phyloP scores from a whole-genome alignment of 2,797 vertebrate species.

The Notolepis coatsorum region DNA sequence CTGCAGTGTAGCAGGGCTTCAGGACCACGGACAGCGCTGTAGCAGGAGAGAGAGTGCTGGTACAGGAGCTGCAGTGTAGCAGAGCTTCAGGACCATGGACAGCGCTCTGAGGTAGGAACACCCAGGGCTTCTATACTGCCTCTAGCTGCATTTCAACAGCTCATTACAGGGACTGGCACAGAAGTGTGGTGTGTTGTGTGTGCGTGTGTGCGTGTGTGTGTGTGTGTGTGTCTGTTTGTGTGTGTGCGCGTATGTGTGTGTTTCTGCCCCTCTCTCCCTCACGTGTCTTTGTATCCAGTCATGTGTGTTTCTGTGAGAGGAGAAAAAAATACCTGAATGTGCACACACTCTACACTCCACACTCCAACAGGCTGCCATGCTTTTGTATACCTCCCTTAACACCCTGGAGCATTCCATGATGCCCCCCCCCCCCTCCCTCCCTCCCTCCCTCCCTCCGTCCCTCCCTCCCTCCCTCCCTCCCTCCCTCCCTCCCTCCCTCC shows the following conservation, averaged over 20 bases:
- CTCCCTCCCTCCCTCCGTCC: too few relatives aligned
- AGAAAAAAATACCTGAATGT: neutral
- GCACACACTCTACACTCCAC: too few relatives aligned
- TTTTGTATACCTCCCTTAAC: neutral
- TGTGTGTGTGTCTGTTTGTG: neutral
- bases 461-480: too few relatives aligned
- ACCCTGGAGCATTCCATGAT: neutral
- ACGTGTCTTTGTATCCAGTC: neutral
- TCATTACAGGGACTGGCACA: slow-evolving; percentile 28
- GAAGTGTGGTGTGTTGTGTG: slow-evolving; percentile 2
- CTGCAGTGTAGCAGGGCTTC: too few relatives aligned
- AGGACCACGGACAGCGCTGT: too few relatives aligned
- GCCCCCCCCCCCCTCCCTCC: neutral
- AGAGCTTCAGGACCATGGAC: slow-evolving; percentile 66
- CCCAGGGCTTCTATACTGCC: slow-evolving; percentile 17
- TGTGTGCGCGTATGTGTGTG: slow-evolving; percentile 1
- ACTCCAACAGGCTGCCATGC: slow-evolving; percentile 1
- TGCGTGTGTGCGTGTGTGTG: slow-evolving; percentile 1
- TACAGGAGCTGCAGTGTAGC: too few relatives aligned
- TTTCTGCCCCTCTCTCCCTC: neutral
- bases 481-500: too few relatives aligned
- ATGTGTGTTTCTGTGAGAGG: neutral
- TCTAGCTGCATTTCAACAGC: slow-evolving; percentile 16
- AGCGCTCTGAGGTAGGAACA: slow-evolving; percentile 32
- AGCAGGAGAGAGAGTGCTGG: neutral